phyloP scores from a whole-genome alignment of 2,888 invertebrate genomes.

The Torymus tubicola region DNA sequence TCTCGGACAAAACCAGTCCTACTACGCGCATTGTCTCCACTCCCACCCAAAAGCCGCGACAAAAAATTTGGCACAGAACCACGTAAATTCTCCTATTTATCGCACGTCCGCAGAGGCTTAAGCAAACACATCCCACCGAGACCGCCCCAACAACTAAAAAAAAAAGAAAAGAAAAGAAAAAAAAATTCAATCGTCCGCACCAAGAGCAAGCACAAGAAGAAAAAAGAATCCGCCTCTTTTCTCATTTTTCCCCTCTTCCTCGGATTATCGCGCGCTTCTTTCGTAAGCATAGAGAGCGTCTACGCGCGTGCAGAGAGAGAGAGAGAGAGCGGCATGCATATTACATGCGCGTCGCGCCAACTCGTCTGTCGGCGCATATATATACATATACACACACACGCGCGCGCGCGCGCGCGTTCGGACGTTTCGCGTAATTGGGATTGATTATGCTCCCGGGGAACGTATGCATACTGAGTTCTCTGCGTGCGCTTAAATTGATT shows the following conservation, averaged over 20 bases:
- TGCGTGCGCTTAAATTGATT: constrained; percentile 50
- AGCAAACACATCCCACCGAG: constrained; percentile 11
- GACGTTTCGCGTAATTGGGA: constrained; percentile 54
- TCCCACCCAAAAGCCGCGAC: background rate
- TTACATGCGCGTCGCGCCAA: too few species aligned
- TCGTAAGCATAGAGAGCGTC: background rate
- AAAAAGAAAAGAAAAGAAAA: background rate
- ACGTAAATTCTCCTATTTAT: background rate
- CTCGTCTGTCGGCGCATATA: too few species aligned
- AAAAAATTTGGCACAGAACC: background rate
- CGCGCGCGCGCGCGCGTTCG: constrained; percentile 10
- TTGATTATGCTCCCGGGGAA: constrained; percentile 53
- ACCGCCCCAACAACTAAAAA: background rate
- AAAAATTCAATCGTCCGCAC: too few species aligned
- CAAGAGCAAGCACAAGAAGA: too few species aligned
- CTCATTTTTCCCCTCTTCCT: too few species aligned
- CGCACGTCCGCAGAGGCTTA: constrained; percentile 3
- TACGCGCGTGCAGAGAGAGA: too few species aligned
- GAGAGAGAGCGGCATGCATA: too few species aligned
- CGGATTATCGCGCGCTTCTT: too few species aligned
- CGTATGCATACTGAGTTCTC: constrained; percentile 26
- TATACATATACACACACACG: constrained; percentile 47
- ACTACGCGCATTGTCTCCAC: background rate
- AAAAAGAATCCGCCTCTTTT: background rate
- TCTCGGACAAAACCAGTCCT: too few species aligned